These are phyloP conservation scores for Oxystoma pomonae DNA, from an alignment of 2,888 invertebrate species.

Conservation along the genomic window DNA sequence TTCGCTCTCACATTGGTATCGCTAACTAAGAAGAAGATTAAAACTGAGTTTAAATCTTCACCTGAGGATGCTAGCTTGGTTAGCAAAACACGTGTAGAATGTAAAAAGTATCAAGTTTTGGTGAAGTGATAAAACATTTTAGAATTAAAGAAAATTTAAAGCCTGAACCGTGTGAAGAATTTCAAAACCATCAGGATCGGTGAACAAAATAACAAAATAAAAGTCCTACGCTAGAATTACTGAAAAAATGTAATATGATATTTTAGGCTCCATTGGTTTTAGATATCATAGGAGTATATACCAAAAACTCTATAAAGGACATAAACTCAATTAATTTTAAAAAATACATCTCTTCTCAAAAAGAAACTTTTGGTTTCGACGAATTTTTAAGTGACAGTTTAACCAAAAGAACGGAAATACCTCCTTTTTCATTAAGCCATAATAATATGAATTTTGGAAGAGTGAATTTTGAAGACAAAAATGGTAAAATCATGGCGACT, in stretches of 20 bases:
- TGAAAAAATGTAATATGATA: not conserved
- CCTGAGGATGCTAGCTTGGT: too few relatives aligned
- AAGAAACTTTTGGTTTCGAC: slow-evolving; percentile 31
- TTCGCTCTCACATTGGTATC: too few relatives aligned
- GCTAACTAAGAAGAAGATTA: too few relatives aligned
- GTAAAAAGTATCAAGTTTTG: too few relatives aligned
- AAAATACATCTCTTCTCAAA: not conserved
- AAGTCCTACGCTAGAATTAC: too few relatives aligned
- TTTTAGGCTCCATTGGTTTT: slow-evolving; percentile 40
- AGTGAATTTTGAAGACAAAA: slow-evolving; percentile 8
- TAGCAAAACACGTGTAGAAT: too few relatives aligned
- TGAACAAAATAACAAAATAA: too few relatives aligned
- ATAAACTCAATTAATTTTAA: not conserved
- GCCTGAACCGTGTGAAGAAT: too few relatives aligned
- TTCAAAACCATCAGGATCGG: too few relatives aligned
- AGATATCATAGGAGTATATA: slow-evolving; percentile 33
- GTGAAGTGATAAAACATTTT: too few relatives aligned
- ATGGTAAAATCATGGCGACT: slow-evolving; percentile 13
- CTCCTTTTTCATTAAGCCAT: slow-evolving; percentile 37
- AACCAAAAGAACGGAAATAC: slow-evolving; percentile 21
- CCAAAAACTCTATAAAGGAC: not conserved
- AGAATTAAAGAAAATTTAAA: too few relatives aligned
- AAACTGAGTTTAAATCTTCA: too few relatives aligned
- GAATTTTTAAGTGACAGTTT: slow-evolving; percentile 39
- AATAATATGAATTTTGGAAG: slow-evolving; percentile 43